These are phyloP conservation scores for Hemibagrus wyckioides DNA, from an alignment of 2,113 vertebrate species.

Conservation along the genomic window DNA sequence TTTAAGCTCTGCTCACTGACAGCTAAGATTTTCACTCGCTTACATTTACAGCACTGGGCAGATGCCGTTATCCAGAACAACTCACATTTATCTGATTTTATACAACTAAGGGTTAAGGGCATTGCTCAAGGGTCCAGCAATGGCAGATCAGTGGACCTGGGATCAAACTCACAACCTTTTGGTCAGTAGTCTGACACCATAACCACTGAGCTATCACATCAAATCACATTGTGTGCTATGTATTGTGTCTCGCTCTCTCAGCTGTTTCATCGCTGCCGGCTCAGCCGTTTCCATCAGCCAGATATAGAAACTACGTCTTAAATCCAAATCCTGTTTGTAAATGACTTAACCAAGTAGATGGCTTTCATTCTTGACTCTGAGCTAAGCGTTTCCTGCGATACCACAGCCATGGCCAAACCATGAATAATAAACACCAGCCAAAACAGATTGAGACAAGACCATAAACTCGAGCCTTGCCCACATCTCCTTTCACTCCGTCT, in stretches of 20 bases:
- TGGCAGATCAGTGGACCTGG: no score
- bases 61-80: no score
- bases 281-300: not conserved
- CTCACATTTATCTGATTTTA: no score
- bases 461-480: conserved; percentile 20
- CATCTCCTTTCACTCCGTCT: not conserved
- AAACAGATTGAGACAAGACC: conserved; percentile 18
- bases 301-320: not conserved
- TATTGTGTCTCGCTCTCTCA: not conserved
- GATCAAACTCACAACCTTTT: no score
- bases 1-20: no score
- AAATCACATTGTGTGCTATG: not conserved
- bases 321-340: not conserved
- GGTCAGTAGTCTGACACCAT: no score
- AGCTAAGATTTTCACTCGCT: no score
- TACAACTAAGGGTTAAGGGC: no score
- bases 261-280: not conserved
- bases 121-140: no score
- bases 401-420: conserved; percentile 14
- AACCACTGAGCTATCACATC: no score
- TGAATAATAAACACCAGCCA: conserved; percentile 19
- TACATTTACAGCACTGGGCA: no score
- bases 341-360: not conserved
- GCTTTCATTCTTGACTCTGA: conserved; percentile 12
- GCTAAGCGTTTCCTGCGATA: conserved; percentile 24